A percentile compares a stretch with the other conserved stretches of the same genome.
Conservation (phyloP, 2,113 vertebrate species). For the Ivindomyrus marchei region DNA sequence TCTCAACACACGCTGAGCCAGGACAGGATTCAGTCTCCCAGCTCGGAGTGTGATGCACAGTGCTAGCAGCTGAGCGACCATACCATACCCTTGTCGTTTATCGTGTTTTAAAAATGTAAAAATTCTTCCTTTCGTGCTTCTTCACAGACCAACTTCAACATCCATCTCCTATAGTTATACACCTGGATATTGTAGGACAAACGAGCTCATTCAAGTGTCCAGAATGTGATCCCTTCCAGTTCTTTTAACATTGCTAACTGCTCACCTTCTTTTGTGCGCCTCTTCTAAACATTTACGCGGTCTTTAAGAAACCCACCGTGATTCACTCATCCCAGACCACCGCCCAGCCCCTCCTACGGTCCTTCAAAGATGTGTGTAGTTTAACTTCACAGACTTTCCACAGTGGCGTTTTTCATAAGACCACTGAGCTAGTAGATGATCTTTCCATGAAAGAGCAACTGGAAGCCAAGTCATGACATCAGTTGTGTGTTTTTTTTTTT, state of each 20-base stretch:
- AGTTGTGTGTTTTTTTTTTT: not conserved
- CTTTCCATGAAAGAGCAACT: not conserved
- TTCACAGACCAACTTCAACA: not conserved
- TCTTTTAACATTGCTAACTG: not conserved
- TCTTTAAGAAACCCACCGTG: not conserved
- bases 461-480: not conserved
- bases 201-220: not conserved
- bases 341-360: not conserved
- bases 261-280: not conserved
- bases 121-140: not conserved
- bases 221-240: not conserved
- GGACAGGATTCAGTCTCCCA: not conserved
- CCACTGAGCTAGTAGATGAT: not conserved
- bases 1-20: not conserved
- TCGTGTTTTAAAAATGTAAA: not conserved
- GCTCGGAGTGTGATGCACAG: not conserved
- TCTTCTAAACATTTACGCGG: not conserved
- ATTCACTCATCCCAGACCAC: not conserved
- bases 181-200: not conserved
- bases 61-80: not conserved
- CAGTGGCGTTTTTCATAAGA: not conserved
- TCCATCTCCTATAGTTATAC: not conserved
- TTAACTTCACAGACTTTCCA: slow-evolving; percentile 3
- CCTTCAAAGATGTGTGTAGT: not conserved
- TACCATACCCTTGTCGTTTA: not conserved